phyloP scores from a whole-genome alignment of 2,113 vertebrate species.

The Chascanopsetta lugubris region DNA sequence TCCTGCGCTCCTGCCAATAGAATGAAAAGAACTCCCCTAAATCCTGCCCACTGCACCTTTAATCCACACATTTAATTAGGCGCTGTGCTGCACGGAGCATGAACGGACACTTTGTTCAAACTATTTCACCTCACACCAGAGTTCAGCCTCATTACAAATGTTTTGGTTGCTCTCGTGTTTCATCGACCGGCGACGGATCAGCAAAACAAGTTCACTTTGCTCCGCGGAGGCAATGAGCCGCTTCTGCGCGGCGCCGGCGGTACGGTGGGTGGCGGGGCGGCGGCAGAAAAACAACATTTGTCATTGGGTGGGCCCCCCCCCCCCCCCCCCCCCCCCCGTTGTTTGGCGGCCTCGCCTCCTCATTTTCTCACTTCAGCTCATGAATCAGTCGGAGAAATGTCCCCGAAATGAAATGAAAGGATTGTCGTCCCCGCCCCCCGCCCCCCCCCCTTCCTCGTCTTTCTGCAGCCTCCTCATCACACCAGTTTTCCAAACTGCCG shows the following conservation, averaged over 20 bases:
- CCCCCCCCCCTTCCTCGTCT: slow-evolving; percentile 6
- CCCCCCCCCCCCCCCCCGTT: slow-evolving; percentile 10
- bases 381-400: slow-evolving; percentile 12
- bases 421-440: no score
- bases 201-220: slow-evolving; percentile 16
- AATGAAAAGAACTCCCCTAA: no score
- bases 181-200: background rate
- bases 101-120: background rate
- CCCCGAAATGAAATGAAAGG: slow-evolving; percentile 15
- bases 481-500: slow-evolving; percentile 7
- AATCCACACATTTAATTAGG: background rate
- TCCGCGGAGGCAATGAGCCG: slow-evolving; percentile 1
- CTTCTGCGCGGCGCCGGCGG: slow-evolving; percentile 11
- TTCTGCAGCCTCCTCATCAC: slow-evolving; percentile 15
- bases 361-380: slow-evolving; percentile 42
- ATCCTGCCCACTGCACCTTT: no score
- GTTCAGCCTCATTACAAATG: slow-evolving; percentile 12
- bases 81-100: background rate
- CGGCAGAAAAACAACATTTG: slow-evolving; percentile 26
- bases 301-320: no score
- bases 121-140: slow-evolving; percentile 3
- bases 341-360: slow-evolving; percentile 15
- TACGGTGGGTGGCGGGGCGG: slow-evolving; percentile 11
- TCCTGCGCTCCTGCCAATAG: no score
- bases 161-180: slow-evolving; percentile 23